Percentiles rank a stretch among this genome's conserved stretches.
These are phyloP conservation scores for Caenorhabditis panamensis DNA, from an alignment of 2,888 invertebrate species.

Conservation along the genomic window DNA sequence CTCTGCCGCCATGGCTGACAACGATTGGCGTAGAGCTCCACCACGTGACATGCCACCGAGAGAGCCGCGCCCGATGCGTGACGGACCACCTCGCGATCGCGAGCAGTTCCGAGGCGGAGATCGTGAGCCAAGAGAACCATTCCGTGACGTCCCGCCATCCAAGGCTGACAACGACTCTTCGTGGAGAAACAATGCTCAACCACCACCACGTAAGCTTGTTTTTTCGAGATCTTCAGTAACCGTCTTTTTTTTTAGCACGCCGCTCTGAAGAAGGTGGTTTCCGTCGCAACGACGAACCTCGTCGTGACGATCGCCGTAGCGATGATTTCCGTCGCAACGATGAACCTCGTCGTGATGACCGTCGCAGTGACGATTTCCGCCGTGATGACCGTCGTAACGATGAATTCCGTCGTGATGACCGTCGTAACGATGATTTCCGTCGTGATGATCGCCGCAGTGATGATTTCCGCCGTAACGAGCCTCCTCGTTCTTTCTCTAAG, in stretches of 20 bases:
- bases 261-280: neutral
- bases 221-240: neutral
- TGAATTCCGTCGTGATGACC: constrained; percentile 20
- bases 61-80: constrained; percentile 41
- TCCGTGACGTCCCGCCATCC: constrained; percentile 45
- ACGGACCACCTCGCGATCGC: constrained; percentile 23
- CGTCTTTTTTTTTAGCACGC: neutral
- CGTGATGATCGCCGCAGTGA: constrained; percentile 17
- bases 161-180: constrained; percentile 41
- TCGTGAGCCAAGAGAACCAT: constrained; percentile 34
- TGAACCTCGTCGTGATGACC: neutral
- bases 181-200: constrained; percentile 48
- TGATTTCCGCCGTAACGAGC: constrained; percentile 2
- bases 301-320: too few species aligned
- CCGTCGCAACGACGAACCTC: too few species aligned
- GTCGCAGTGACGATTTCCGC: constrained; percentile 20
- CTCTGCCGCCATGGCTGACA: constrained; percentile 66
- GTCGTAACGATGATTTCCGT: too few species aligned
- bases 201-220: constrained; percentile 5
- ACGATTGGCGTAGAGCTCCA: constrained; percentile 61
- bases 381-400: constrained; percentile 39
- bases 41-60: constrained; percentile 24
- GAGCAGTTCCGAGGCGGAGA: constrained; percentile 22
- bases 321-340: too few species aligned
- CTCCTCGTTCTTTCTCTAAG: constrained; percentile 37